Evolutionary conservation across 2,888 invertebrate genomes (phyloP).

Genomic region (Mesorhabditis sp.): DNA sequence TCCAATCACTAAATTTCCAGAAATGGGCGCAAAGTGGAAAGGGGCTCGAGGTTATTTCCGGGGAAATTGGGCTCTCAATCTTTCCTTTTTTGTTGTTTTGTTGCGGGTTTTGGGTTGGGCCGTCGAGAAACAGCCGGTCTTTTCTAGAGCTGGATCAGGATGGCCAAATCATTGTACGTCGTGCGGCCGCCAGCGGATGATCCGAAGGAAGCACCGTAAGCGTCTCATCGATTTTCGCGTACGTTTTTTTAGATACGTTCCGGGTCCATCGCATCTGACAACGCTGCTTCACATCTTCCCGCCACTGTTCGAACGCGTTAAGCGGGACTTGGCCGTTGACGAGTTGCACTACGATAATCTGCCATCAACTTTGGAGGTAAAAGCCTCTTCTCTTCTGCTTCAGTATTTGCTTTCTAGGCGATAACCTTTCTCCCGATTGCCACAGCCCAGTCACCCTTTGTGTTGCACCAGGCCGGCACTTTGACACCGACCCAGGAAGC

Average conservation of each 20-base stretch:
- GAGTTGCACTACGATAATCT: conserved; percentile 34
- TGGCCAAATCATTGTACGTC: neutral
- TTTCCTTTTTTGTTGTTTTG: conserved; percentile 11
- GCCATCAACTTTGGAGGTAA: conserved; percentile 32
- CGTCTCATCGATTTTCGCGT: neutral
- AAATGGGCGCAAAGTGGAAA: neutral
- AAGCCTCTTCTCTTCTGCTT: neutral
- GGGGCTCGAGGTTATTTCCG: conserved; percentile 3
- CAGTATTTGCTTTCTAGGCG: conserved; percentile 7
- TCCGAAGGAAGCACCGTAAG: neutral
- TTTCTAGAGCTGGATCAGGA: neutral
- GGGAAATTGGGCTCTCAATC: neutral
- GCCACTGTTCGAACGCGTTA: conserved; percentile 70
- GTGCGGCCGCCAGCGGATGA: neutral
- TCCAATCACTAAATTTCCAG: neutral
- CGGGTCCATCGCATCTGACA: conserved; percentile 87
- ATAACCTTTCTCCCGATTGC: conserved; percentile 70
- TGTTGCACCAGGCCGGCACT: conserved; percentile 72
- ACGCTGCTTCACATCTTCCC: conserved; percentile 93
- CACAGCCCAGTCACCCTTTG: conserved; percentile 76
- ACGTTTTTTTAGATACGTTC: conserved; percentile 68
- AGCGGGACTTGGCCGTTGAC: conserved; percentile 24
- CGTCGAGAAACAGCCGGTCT: neutral
- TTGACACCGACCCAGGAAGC: conserved; percentile 80
- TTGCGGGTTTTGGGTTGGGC: conserved; percentile 19